Percentiles rank a stretch among this genome's conserved stretches.
These are phyloP conservation scores for Berghia stephanieae DNA, from an alignment of 1,140 invertebrate genomes.

Conservation along the genomic window DNA sequence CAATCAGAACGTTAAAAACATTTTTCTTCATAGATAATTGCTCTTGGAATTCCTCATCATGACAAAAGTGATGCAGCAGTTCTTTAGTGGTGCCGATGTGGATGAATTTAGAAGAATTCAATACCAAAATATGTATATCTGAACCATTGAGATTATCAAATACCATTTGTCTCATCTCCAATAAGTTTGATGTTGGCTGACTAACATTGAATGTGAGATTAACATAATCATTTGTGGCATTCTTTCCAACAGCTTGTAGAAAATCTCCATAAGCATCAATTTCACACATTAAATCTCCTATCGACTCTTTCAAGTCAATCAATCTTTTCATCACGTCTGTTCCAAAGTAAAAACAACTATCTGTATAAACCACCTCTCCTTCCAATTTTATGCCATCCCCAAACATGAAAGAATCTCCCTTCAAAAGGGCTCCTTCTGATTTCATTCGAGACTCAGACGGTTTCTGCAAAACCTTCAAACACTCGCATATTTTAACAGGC, in stretches of 20 bases:
- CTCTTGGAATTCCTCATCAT: slow-evolving; percentile 50
- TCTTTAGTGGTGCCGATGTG: slow-evolving; percentile 69
- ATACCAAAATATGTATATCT: slow-evolving; percentile 59
- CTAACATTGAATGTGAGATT: slow-evolving; percentile 56
- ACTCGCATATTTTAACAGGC: slow-evolving; percentile 48
- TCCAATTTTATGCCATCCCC: slow-evolving; percentile 39
- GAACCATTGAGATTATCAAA: slow-evolving; percentile 57
- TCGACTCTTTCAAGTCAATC: slow-evolving; percentile 55
- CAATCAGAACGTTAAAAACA: slow-evolving; percentile 52
- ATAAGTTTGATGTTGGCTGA: slow-evolving; percentile 41
- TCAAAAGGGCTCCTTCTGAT: slow-evolving; percentile 59
- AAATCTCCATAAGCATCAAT: slow-evolving; percentile 70
- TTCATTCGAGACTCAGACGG: slow-evolving; percentile 63
- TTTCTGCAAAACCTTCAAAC: slow-evolving; percentile 68
- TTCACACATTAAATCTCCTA: slow-evolving; percentile 63
- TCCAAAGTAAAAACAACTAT: slow-evolving; percentile 69
- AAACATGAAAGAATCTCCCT: slow-evolving; percentile 40
- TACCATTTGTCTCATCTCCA: slow-evolving; percentile 51
- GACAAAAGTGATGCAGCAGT: slow-evolving; percentile 64
- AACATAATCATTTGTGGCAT: slow-evolving; percentile 56
- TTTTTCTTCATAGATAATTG: slow-evolving; percentile 54
- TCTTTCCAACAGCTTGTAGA: slow-evolving; percentile 65
- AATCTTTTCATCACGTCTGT: slow-evolving; percentile 62
- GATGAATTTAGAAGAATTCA: slow-evolving; percentile 68
- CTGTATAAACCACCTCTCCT: slow-evolving; percentile 65